Percentiles rank a stretch among this genome's conserved stretches.
Conservation (phyloP, 2,113 vertebrate species). For the Opisthocomus hoazin region DNA sequence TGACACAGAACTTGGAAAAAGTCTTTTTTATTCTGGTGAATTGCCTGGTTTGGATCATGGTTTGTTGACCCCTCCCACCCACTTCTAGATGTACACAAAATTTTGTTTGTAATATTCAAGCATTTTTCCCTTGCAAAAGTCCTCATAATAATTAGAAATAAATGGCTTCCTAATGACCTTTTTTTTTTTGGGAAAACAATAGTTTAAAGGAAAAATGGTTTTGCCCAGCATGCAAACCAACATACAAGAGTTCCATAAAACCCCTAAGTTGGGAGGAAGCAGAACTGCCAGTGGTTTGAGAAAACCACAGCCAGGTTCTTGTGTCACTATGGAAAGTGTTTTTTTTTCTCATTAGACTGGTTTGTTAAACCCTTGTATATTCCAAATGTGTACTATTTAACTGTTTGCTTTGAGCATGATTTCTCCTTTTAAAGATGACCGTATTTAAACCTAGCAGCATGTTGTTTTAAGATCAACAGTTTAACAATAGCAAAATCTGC, state of each 20-base stretch:
- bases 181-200: slow-evolving; percentile 38
- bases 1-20: background rate
- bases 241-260: slow-evolving; percentile 18
- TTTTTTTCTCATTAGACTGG: background rate
- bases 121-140: background rate
- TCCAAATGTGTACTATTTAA: background rate
- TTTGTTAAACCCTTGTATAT: background rate
- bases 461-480: slow-evolving; percentile 15
- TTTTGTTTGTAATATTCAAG: background rate
- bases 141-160: slow-evolving; percentile 10
- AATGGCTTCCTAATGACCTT: background rate
- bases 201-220: slow-evolving; percentile 34
- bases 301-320: slow-evolving; percentile 2
- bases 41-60: background rate
- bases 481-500: slow-evolving; percentile 21
- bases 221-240: slow-evolving; percentile 1
- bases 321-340: background rate
- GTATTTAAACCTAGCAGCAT: background rate
- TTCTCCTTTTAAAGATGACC: background rate
- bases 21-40: background rate
- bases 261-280: background rate
- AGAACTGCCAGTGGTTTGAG: background rate
- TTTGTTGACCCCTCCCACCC: background rate
- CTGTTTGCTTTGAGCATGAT: background rate
- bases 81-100: background rate